Evolutionary conservation across 2,888 invertebrate species (phyloP), one percentile per base, ranked within the genome.

Genomic region (Ischnus inquisitorius): DNA sequence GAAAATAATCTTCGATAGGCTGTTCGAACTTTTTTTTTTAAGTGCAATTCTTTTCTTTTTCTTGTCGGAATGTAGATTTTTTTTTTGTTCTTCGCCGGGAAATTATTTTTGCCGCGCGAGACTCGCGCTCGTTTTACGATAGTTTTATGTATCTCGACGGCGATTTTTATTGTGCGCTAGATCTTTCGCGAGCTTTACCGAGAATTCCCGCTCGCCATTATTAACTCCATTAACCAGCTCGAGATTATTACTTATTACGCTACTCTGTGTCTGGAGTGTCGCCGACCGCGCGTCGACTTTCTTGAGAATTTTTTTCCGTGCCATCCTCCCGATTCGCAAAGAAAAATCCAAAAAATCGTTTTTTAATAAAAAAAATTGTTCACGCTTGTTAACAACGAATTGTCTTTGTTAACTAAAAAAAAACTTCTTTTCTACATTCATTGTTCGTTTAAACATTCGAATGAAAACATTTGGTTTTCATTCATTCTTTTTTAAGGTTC

Each of bases 101-200:
- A 71, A 64, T 76, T 41, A 71, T 82, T 65, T 71, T 72, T 57
- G 8, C 12, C 48, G n/a, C 3, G 28, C 46, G 22, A 16, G 39
- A 65, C 34, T 6, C 16, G 6, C 57, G 54, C 64, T 34, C 43
- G n/a, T 77, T 77, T 57, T 82, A 77, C 28, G 57, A 68, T 41
- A 3, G 8, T 28, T 10, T 57, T 4, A 41, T 10, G 54, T 69
- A 60, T n/a, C 74, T n/a, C 34, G 68, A 68, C 46, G 74, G 72
- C 74, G n/a, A n/a, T 82, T 79, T 64, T 79, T 64, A 74, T 77
- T 71, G 74, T 34, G 62, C 57, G 76, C 28, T 43, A 72, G 46
- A 67, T 65, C 41, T 77, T 48, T 82, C 48, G 77, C 81, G 10
- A 19, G 22, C 22, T 12, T 1, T 46, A 43, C 43, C 39, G 54